Evolutionary conservation across 1,140 invertebrate species (phyloP).

Genomic region (Cyphomyrmex costatus): DNA sequence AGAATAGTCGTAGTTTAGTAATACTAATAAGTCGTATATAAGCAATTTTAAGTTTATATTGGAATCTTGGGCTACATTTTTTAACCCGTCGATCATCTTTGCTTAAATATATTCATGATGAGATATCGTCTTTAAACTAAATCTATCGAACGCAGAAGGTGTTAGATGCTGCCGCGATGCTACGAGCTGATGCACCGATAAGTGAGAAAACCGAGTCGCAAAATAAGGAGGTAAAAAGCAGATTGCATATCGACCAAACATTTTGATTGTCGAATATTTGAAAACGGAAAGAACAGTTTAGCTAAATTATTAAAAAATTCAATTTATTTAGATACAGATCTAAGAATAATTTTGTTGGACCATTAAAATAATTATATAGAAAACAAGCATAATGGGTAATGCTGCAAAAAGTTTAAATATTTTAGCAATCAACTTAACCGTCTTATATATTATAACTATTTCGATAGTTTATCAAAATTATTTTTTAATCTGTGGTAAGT

Average conservation of each 20-base stretch:
- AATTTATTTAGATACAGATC: too few relatives aligned
- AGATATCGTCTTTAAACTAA: conserved; percentile 35
- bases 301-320: too few relatives aligned
- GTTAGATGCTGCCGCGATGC: background rate
- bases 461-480: too few relatives aligned
- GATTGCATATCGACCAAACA: background rate
- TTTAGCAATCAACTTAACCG: too few relatives aligned
- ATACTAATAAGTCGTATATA: background rate
- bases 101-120: background rate
- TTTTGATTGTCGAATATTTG: background rate
- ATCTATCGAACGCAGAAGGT: conserved; percentile 51
- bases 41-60: background rate
- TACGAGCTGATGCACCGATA: background rate
- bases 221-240: conserved; percentile 45
- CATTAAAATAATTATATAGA: too few relatives aligned
- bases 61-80: conserved; percentile 1
- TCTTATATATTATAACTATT: too few relatives aligned
- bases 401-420: too few relatives aligned
- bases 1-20: conserved; percentile 22
- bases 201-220: background rate
- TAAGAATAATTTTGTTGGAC: too few relatives aligned
- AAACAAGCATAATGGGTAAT: too few relatives aligned
- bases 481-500: too few relatives aligned
- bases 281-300: background rate
- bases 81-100: conserved; percentile 14